Evolutionary conservation across 92 coral and sea anemone genomes (phyloP), one percentile per base, ranked within the genome.

Genomic region (Paramuricea clavata): DNA sequence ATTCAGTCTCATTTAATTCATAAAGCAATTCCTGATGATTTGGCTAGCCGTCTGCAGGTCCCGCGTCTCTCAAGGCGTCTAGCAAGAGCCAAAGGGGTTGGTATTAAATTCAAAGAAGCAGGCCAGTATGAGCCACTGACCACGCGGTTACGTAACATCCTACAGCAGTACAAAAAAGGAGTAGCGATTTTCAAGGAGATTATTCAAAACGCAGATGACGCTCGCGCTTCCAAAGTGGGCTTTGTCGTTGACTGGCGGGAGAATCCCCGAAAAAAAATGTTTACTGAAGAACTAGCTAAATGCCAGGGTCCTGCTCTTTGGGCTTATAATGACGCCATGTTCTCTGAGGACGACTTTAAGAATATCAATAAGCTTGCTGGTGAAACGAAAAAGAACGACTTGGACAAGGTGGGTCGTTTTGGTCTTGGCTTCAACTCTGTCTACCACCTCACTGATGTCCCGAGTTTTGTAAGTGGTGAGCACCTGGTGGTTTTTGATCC

Each of bases 341-440:
- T 94, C 62, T 88, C 94, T 3, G 71, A 94, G 17, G 79, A 90
- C 1, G 98, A 94, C 78, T 87, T 94, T 73, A 67, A 86, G 39
- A 94, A 94, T 67, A 94, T 94, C 61, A 89, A 90, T 25, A 92
- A 86, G 85, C 91, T 94, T 30, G 98, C 98, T 13, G 95, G 95
- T 42, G 95, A 95, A n/a, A 94, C 98, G 23, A 94, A 94, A 83
- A 92, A 89, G 76, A 93, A 88, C 83, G 95, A 94, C 19, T 88
- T 93, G 32, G 94, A 91, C 52, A 94, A 94, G 72, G 91, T 94
- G 61, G 98, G 98, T 61, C 94, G 98, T 81, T 94, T 94, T 85
- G 98, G 98, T 21, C 90, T 94, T 27, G 98, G 98, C n/a, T 94
- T 94, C 64, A 94, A 92, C 68, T 92, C 98, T 3, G 95, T 94